phyloP scores from a whole-genome alignment of 2,113 vertebrate genomes.

The Spheniscus mendiculus region DNA sequence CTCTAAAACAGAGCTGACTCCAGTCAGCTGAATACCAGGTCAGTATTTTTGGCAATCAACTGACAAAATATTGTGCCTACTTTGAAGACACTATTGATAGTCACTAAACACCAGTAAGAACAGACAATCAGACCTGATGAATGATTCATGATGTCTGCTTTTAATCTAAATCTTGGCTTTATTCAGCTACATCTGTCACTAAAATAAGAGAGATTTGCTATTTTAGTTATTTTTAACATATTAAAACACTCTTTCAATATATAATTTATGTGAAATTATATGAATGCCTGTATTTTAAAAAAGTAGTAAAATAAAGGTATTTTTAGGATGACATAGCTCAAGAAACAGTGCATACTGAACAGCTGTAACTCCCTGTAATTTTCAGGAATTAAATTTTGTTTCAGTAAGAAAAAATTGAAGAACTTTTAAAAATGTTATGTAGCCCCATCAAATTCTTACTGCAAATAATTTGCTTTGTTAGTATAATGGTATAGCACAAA shows the following conservation, averaged over 20 bases:
- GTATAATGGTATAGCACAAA: neutral
- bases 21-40: neutral
- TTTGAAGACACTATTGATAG: neutral
- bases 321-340: slow-evolving; percentile 4
- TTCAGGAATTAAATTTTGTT: neutral
- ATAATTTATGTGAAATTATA: neutral
- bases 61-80: slow-evolving; percentile 39
- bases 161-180: slow-evolving; percentile 30
- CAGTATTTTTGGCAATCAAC: neutral
- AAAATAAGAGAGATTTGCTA: neutral
- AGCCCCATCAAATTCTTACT: neutral
- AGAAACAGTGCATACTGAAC: neutral
- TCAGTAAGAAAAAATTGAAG: neutral
- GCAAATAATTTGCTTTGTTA: neutral
- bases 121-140: slow-evolving; percentile 38
- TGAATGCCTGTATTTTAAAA: neutral
- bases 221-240: slow-evolving; percentile 22
- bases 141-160: slow-evolving; percentile 37
- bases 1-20: neutral
- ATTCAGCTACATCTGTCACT: slow-evolving; percentile 6
- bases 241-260: neutral
- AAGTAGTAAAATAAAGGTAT: neutral
- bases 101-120: slow-evolving; percentile 21
- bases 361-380: neutral
- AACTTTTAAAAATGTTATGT: neutral